phyloP scores from a whole-genome alignment of 2,113 vertebrate genomes.

The Nipponia nippon region DNA sequence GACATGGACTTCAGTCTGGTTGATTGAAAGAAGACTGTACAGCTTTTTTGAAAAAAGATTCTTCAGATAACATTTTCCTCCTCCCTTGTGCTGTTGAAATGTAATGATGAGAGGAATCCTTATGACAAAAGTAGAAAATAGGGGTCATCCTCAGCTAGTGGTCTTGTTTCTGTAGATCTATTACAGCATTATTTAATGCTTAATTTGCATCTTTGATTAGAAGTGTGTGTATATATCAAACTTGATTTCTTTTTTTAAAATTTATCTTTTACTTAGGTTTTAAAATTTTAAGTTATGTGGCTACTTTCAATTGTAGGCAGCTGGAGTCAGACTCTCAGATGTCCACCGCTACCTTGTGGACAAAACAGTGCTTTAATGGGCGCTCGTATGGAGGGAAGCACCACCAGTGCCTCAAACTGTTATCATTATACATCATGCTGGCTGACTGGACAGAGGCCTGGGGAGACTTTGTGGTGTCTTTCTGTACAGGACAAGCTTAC shows the following conservation, averaged over 20 bases:
- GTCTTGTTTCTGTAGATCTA: background rate
- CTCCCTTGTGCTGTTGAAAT: background rate
- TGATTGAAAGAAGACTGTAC: background rate
- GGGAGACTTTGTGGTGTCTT: background rate
- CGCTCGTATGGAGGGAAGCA: background rate
- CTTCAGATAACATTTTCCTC: background rate
- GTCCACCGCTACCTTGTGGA: background rate
- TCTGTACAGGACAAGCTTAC: background rate
- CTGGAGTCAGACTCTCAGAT: background rate
- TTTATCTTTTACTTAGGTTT: background rate
- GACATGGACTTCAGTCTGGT: background rate
- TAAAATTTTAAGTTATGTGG: background rate
- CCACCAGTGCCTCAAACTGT: background rate
- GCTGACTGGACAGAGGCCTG: background rate
- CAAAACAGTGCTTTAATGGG: background rate
- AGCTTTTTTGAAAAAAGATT: background rate
- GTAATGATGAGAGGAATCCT: background rate
- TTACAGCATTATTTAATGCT: background rate
- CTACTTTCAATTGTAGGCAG: background rate
- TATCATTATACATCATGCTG: background rate
- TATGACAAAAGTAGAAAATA: background rate
- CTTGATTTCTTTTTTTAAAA: background rate
- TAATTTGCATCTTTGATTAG: background rate
- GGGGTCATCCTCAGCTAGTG: background rate
- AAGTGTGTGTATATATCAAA: background rate